Conservation (phyloP, 2,113 vertebrate species). For the Microcebus lehilahytsara region DNA sequence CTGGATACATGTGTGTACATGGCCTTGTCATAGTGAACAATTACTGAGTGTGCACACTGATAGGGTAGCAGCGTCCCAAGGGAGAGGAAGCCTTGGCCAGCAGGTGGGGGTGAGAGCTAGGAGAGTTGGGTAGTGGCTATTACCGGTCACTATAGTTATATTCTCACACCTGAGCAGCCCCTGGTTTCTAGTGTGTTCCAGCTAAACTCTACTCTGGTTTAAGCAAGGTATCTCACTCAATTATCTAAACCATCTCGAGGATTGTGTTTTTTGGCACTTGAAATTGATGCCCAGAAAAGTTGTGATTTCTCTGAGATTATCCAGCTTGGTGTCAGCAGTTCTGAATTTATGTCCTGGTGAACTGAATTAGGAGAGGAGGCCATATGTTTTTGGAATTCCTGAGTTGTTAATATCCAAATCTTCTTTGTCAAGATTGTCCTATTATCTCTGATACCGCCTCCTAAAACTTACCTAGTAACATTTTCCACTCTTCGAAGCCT, state of each 20-base stretch:
- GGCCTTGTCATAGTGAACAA: not conserved
- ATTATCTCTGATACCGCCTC: not conserved
- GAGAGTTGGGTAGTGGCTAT: rapidly evolving
- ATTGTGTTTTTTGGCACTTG: not conserved
- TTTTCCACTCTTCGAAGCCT: not conserved
- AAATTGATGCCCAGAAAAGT: not conserved
- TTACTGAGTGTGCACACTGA: not conserved
- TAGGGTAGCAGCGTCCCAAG: not conserved
- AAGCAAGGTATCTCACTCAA: not conserved
- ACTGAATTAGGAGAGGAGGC: not conserved
- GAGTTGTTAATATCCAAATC: not conserved
- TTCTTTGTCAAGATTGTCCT: not conserved
- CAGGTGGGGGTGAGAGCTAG: rapidly evolving
- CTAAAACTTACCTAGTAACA: not conserved
- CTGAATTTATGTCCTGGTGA: not conserved
- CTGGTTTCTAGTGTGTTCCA: not conserved
- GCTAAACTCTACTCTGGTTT: not conserved
- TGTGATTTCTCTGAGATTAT: not conserved
- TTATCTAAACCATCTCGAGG: not conserved
- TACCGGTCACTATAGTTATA: rapidly evolving
- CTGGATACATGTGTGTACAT: too few relatives aligned
- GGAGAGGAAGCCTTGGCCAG: rapidly evolving
- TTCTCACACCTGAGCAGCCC: too few relatives aligned
- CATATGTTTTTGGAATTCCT: not conserved
- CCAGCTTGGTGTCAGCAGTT: not conserved